These are phyloP conservation scores for Ophion ellenae DNA, from an alignment of 2,888 invertebrate genomes.

Conservation along the genomic window DNA sequence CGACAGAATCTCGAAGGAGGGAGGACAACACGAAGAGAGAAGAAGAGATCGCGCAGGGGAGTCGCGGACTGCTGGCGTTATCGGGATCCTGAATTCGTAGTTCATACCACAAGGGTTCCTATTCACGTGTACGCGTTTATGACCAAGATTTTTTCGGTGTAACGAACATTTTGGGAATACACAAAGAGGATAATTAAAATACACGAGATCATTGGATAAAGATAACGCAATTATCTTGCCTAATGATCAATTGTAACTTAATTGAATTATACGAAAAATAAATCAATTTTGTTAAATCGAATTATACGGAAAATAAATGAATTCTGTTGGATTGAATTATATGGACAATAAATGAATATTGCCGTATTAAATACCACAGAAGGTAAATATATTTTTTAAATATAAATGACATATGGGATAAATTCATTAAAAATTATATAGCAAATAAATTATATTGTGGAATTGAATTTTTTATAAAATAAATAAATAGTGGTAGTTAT, in stretches of 20 bases:
- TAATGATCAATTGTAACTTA: not conserved
- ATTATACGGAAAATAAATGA: too few species aligned
- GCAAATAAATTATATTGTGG: too few species aligned
- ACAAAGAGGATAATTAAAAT: too few species aligned
- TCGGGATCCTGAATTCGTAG: not conserved
- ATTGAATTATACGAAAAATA: not conserved
- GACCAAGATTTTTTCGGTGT: not conserved
- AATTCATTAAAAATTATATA: too few species aligned
- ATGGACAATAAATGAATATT: too few species aligned
- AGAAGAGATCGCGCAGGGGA: slow-evolving; percentile 48
- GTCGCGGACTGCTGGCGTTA: slow-evolving; percentile 63
- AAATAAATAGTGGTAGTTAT: too few species aligned
- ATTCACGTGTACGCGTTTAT: not conserved
- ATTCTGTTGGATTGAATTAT: too few species aligned
- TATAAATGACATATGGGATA: too few species aligned
- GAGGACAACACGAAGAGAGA: slow-evolving; percentile 76
- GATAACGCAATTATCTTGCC: not conserved
- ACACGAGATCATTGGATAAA: too few species aligned
- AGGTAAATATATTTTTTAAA: too few species aligned
- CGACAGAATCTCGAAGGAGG: slow-evolving; percentile 17
- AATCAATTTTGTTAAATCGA: not conserved
- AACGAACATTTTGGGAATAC: not conserved
- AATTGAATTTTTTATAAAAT: too few species aligned
- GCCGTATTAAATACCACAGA: too few species aligned
- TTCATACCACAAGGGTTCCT: not conserved